A percentile compares a stretch with the other conserved stretches of the same genome.
These are phyloP conservation scores for Lycophotia porphyrea DNA, from an alignment of 2,888 invertebrate genomes.

Conservation along the genomic window DNA sequence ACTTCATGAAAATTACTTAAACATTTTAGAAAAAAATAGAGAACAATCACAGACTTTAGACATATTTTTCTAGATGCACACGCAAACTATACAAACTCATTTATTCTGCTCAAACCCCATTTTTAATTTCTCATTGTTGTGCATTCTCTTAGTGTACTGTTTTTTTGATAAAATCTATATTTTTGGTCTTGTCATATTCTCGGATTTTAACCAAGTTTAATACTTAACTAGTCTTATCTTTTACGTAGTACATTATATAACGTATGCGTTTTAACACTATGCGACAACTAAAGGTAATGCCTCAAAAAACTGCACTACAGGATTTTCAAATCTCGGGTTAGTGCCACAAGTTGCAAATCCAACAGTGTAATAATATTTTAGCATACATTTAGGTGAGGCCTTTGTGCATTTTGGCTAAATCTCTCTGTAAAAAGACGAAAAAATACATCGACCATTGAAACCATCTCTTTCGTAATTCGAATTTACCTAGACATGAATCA, in stretches of 20 bases:
- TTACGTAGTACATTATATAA: background rate
- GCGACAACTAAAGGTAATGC: background rate
- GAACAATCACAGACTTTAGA: conserved; percentile 46
- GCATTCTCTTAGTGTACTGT: conserved; percentile 74
- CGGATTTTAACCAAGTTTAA: background rate
- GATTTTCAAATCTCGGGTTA: background rate
- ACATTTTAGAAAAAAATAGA: conserved; percentile 40
- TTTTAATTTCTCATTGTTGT: conserved; percentile 83
- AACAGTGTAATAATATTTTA: background rate
- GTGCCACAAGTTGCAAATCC: background rate
- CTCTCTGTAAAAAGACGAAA: background rate
- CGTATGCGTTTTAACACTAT: background rate
- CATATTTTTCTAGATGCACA: conserved; percentile 66
- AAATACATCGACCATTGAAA: background rate
- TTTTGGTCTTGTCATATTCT: conserved; percentile 63
- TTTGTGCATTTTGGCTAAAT: background rate
- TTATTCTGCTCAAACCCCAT: conserved; percentile 89
- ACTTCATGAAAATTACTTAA: conserved; percentile 19
- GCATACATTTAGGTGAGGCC: background rate
- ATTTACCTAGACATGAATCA: conserved; percentile 48
- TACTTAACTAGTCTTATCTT: background rate
- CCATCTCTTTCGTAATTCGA: conserved; percentile 20
- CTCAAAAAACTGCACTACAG: background rate
- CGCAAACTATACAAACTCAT: conserved; percentile 84
- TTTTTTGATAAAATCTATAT: conserved; percentile 52